Conservation (phyloP, 2,888 invertebrate species). For the Dryocosmus kuriphilus region DNA sequence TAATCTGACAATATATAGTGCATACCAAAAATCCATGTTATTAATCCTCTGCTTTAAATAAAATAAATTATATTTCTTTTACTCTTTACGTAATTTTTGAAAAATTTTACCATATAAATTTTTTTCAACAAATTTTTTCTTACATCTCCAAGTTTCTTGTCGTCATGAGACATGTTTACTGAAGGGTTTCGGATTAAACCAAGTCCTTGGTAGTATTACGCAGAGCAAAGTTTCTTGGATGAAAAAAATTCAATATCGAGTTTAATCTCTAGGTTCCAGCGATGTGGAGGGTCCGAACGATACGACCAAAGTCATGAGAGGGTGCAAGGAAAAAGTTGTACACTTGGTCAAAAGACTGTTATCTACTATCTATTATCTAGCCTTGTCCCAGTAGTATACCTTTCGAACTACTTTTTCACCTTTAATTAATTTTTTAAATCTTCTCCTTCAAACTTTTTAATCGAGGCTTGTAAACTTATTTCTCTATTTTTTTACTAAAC, state of each 20-base stretch:
- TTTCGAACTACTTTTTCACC: slow-evolving; percentile 30
- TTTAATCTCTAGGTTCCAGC: slow-evolving; percentile 63
- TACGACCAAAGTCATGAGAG: slow-evolving; percentile 60
- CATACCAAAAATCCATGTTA: too few relatives aligned
- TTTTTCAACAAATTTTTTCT: background rate
- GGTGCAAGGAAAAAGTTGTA: slow-evolving; percentile 54
- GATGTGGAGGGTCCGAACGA: slow-evolving; percentile 56
- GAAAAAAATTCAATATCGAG: slow-evolving; percentile 65
- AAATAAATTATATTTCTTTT: too few relatives aligned
- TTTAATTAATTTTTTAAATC: slow-evolving; percentile 30
- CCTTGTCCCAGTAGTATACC: slow-evolving; percentile 43
- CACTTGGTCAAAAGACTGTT: slow-evolving; percentile 51
- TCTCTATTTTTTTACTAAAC: background rate
- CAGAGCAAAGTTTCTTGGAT: slow-evolving; percentile 52
- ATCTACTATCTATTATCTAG: slow-evolving; percentile 54
- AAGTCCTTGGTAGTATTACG: slow-evolving; percentile 54
- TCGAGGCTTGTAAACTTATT: slow-evolving; percentile 7
- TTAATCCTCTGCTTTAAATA: too few relatives aligned
- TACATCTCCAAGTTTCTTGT: background rate
- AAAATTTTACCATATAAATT: background rate
- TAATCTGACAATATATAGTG: too few relatives aligned
- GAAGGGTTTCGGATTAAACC: slow-evolving; percentile 53
- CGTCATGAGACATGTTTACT: slow-evolving; percentile 47
- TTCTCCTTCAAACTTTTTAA: slow-evolving; percentile 29
- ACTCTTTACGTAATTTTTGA: too few relatives aligned